These are phyloP conservation scores for Galagoides demidoff DNA, from an alignment of 2,797 vertebrate species.

Conservation along the genomic window DNA sequence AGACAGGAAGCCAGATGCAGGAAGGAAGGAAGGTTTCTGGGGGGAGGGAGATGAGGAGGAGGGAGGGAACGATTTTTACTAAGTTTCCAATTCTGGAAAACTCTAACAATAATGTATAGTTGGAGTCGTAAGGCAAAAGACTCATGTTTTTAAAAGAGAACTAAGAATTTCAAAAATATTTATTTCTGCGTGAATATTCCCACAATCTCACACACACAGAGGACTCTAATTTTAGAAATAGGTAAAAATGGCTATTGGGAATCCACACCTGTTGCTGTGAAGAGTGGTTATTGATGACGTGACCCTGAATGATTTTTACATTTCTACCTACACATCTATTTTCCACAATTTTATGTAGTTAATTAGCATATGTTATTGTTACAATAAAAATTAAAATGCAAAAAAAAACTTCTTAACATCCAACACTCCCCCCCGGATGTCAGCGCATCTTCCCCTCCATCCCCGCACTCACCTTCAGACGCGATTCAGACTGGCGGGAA, in stretches of 20 bases:
- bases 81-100: background rate
- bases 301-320: background rate
- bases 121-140: background rate
- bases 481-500: background rate
- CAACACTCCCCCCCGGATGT: background rate
- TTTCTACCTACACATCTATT: background rate
- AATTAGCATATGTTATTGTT: background rate
- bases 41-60: background rate
- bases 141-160: background rate
- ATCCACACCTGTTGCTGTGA: background rate
- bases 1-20: background rate
- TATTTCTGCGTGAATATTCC: background rate
- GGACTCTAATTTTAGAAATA: background rate
- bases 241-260: background rate
- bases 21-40: fast-evolving
- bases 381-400: background rate
- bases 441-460: background rate
- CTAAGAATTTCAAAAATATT: background rate
- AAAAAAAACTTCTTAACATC: background rate
- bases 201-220: background rate
- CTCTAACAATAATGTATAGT: background rate
- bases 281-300: background rate
- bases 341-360: background rate
- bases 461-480: background rate
- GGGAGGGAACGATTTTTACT: background rate